Conservation (phyloP, 2,888 invertebrate species). For the Thymelicus lineola region DNA sequence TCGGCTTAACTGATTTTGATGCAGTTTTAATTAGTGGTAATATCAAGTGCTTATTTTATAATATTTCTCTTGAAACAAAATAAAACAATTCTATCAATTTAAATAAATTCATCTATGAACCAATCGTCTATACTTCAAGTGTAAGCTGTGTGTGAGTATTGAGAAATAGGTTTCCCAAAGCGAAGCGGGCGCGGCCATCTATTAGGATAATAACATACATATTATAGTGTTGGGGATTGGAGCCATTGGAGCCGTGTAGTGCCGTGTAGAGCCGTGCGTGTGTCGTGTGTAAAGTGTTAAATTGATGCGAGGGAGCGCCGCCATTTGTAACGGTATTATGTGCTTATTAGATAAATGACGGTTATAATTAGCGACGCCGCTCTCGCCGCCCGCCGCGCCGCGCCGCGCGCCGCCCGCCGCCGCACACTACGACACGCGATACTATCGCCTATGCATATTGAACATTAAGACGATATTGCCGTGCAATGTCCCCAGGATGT, state of each 20-base stretch:
- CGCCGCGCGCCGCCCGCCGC: neutral
- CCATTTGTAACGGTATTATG: conserved; percentile 30
- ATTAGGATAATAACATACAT: too few relatives aligned
- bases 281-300: conserved; percentile 20
- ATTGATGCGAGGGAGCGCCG: conserved; percentile 21
- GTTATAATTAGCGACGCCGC: conserved; percentile 16
- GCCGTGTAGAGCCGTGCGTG: neutral
- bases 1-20: too few relatives aligned
- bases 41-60: too few relatives aligned
- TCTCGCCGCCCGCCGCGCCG: neutral
- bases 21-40: too few relatives aligned
- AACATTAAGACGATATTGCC: neutral
- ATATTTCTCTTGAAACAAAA: too few relatives aligned
- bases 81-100: too few relatives aligned
- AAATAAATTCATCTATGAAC: too few relatives aligned
- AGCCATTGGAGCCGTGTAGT: neutral
- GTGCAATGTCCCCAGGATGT: neutral
- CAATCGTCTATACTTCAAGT: too few relatives aligned
- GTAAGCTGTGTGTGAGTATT: too few relatives aligned
- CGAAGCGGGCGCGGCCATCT: too few relatives aligned
- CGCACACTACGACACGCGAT: neutral
- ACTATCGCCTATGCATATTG: neutral
- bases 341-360: conserved; percentile 33
- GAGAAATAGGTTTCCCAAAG: too few relatives aligned
- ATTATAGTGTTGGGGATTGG: neutral